These are phyloP conservation scores for Dorcus hopei DNA, from an alignment of 2,888 invertebrate species.

Conservation along the genomic window DNA sequence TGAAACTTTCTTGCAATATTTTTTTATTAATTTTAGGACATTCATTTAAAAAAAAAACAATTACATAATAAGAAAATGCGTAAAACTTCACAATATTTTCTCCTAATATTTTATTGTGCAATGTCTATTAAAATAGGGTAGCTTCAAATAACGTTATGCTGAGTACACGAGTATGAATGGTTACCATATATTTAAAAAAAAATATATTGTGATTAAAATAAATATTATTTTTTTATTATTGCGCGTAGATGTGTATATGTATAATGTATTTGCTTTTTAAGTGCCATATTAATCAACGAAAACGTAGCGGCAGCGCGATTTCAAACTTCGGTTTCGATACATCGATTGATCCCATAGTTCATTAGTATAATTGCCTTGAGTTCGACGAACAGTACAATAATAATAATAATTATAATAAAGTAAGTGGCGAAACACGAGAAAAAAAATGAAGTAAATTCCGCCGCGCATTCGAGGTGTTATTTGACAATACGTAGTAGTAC, in stretches of 20 bases:
- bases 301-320: conserved; percentile 34
- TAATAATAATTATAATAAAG: conserved; percentile 11
- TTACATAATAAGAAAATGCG: too few relatives aligned
- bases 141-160: too few relatives aligned
- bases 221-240: not conserved
- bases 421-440: conserved; percentile 18
- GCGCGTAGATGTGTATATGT: not conserved
- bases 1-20: not conserved
- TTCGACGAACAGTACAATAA: conserved; percentile 46
- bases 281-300: conserved; percentile 9
- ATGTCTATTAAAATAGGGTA: too few relatives aligned
- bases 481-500: conserved; percentile 52
- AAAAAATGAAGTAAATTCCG: conserved; percentile 6
- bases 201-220: not conserved
- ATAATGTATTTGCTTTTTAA: not conserved
- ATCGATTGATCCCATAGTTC: conserved; percentile 34
- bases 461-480: conserved; percentile 47
- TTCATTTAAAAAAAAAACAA: too few relatives aligned
- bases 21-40: conserved; percentile 9
- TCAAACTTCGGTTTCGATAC: conserved; percentile 38
- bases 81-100: too few relatives aligned
- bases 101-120: too few relatives aligned
- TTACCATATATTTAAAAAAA: not conserved
- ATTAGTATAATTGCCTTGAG: conserved; percentile 41
- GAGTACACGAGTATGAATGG: not conserved